A percentile compares a stretch with the other conserved stretches of the same genome.
Evolutionary conservation across 1,140 invertebrate species (phyloP).

Genomic region (Zaprionus nigranus): DNA sequence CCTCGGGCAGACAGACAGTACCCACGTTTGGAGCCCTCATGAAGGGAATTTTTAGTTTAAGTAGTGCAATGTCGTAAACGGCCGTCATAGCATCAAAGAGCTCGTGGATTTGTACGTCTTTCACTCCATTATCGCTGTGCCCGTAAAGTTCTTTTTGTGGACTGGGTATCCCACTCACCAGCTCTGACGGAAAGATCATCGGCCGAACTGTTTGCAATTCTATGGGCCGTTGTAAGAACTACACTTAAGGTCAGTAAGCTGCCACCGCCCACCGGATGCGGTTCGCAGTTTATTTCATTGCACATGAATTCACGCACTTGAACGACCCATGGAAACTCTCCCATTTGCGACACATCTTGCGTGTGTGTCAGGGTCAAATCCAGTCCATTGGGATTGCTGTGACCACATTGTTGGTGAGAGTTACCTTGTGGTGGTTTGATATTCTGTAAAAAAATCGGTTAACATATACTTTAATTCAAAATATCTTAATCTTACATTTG

Average conservation of each 20-base stretch:
- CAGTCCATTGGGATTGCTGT: constrained; percentile 2
- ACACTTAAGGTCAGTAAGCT: constrained; percentile 88
- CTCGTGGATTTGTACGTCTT: neutral
- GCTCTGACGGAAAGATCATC: constrained; percentile 20
- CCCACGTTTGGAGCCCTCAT: neutral
- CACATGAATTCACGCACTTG: constrained; percentile 88
- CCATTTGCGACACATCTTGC: constrained; percentile 86
- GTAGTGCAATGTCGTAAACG: neutral
- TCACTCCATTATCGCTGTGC: neutral
- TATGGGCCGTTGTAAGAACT: constrained; percentile 88
- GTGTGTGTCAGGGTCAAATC: neutral
- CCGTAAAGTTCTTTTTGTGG: neutral
- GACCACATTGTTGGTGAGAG: neutral
- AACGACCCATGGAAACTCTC: constrained; percentile 94
- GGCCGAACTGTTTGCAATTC: constrained; percentile 85
- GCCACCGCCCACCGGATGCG: constrained; percentile 86
- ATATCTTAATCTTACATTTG: neutral
- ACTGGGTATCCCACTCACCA: neutral
- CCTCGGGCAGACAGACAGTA: neutral
- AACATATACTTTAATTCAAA: neutral
- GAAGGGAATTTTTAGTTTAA: neutral
- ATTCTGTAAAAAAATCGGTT: neutral
- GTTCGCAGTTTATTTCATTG: constrained; percentile 56
- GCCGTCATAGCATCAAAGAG: neutral
- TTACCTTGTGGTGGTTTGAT: neutral